phyloP scores from a whole-genome alignment of 1,140 invertebrate species.

The Monochamus saltuarius region DNA sequence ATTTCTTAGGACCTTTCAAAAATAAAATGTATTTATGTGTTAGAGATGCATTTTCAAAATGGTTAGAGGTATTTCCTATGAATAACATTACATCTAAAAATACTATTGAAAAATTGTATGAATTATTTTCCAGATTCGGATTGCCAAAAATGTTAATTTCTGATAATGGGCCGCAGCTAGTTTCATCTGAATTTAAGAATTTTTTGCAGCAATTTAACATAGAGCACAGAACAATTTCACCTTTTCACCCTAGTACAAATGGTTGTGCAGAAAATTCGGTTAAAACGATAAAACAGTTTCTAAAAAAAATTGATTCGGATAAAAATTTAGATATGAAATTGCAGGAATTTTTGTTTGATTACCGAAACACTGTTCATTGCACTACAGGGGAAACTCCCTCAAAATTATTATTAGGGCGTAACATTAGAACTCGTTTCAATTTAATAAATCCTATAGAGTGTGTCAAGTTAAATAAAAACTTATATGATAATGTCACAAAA shows the following conservation, averaged over 20 bases:
- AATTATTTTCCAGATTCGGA: constrained; percentile 29
- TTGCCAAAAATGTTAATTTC: constrained; percentile 32
- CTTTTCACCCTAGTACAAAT: constrained; percentile 31
- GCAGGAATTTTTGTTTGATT: too few relatives aligned
- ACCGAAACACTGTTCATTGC: too few relatives aligned
- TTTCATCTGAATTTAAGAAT: constrained; percentile 21
- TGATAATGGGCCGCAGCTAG: constrained; percentile 33
- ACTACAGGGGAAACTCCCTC: too few relatives aligned
- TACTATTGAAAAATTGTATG: constrained; percentile 21
- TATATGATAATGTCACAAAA: too few relatives aligned
- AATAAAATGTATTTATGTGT: constrained; percentile 35
- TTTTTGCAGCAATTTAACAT: constrained; percentile 27
- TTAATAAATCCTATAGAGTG: too few relatives aligned
- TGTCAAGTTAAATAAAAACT: too few relatives aligned
- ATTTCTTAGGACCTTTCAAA: constrained; percentile 36
- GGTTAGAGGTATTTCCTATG: constrained; percentile 36
- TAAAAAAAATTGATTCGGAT: too few relatives aligned
- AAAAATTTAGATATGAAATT: too few relatives aligned
- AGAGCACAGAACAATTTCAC: constrained; percentile 30
- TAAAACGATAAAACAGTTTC: too few relatives aligned
- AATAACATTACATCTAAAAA: constrained; percentile 21
- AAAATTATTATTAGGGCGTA: too few relatives aligned
- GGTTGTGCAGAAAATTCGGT: constrained; percentile 2
- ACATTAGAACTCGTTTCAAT: too few relatives aligned
- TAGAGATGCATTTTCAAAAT: constrained; percentile 40